Conservation (phyloP, 2,888 invertebrate genomes). For the Rosalia funebris region DNA sequence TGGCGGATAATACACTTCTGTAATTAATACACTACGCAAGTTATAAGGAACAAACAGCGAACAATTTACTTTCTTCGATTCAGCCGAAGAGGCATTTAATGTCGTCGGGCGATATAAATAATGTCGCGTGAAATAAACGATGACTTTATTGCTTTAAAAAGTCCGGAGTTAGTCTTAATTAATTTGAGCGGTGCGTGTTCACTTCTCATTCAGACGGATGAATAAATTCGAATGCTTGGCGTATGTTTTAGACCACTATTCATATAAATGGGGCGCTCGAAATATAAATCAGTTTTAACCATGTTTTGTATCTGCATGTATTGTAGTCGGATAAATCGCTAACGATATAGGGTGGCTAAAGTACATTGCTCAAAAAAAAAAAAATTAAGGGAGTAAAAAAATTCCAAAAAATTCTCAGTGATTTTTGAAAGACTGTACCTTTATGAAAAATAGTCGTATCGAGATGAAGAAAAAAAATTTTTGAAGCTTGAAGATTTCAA, state of each 20-base stretch:
- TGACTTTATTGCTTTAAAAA: constrained; percentile 44
- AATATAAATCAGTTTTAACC: constrained; percentile 41
- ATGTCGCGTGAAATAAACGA: constrained; percentile 46
- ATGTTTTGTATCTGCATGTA: constrained; percentile 9
- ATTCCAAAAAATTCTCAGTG: too few relatives aligned
- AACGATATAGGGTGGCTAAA: neutral
- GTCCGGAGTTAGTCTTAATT: constrained; percentile 47
- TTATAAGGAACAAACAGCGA: neutral
- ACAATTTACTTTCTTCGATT: neutral
- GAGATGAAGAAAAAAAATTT: too few relatives aligned
- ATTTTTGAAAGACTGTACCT: too few relatives aligned
- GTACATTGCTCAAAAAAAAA: neutral
- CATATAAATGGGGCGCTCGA: constrained; percentile 40
- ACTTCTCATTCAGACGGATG: constrained; percentile 43
- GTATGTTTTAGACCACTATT: constrained; percentile 38
- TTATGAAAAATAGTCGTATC: too few relatives aligned
- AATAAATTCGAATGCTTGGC: constrained; percentile 46
- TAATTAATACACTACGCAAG: constrained; percentile 16
- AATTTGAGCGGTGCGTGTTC: constrained; percentile 51
- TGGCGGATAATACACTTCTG: constrained; percentile 33
- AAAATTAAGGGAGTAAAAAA: too few relatives aligned
- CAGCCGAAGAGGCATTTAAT: constrained; percentile 3
- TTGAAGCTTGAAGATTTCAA: too few relatives aligned
- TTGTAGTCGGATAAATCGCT: neutral
- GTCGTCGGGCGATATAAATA: constrained; percentile 37